Evolutionary conservation across 1,140 invertebrate species (phyloP).

Genomic region (Polyergus mexicanus): DNA sequence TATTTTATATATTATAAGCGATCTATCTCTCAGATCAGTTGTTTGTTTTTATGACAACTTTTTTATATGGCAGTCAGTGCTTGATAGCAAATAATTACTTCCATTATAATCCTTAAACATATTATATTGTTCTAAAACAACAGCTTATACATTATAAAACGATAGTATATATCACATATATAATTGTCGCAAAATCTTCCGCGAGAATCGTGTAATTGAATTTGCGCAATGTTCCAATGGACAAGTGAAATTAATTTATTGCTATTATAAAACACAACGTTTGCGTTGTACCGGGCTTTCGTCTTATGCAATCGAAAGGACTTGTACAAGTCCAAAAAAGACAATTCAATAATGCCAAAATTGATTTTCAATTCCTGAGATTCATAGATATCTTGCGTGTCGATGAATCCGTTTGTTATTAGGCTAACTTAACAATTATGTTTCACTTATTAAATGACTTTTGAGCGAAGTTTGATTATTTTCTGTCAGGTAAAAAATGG

Average conservation of each 20-base stretch:
- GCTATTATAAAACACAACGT: constrained; percentile 56
- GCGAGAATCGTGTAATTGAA: constrained; percentile 16
- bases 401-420: constrained; percentile 67
- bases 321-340: constrained; percentile 55
- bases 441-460: constrained; percentile 79
- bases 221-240: constrained; percentile 33
- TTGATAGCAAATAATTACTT: constrained; percentile 76
- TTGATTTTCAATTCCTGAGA: constrained; percentile 75
- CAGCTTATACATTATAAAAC: constrained; percentile 65
- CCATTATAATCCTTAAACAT: constrained; percentile 70
- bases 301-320: constrained; percentile 38
- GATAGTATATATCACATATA: constrained; percentile 47
- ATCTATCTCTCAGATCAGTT: constrained; percentile 32
- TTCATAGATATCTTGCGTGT: constrained; percentile 31
- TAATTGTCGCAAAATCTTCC: constrained; percentile 33
- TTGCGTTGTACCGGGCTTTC: constrained; percentile 43
- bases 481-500: constrained; percentile 78
- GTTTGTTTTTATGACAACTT: constrained; percentile 24
- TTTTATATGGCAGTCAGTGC: constrained; percentile 38
- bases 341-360: constrained; percentile 60
- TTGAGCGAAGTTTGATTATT: constrained; percentile 83
- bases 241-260: constrained; percentile 67
- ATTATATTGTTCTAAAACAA: constrained; percentile 64
- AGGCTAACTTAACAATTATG: constrained; percentile 76
- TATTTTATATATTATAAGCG: constrained; percentile 47